Evolutionary conservation across 1,140 invertebrate species (phyloP).

Genomic region (Diabrotica undecimpunctata): DNA sequence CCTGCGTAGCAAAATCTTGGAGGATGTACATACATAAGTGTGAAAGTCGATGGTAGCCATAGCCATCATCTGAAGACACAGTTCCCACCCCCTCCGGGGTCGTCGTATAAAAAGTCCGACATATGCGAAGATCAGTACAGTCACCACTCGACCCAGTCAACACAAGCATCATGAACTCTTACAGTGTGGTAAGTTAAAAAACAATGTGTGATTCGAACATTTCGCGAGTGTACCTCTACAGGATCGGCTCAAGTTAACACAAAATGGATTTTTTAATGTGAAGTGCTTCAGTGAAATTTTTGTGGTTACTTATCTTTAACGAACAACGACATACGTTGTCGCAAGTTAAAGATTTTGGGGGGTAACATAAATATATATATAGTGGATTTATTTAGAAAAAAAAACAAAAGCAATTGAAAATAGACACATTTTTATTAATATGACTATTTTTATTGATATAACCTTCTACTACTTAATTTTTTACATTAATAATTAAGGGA

Average conservation of each 20-base stretch:
- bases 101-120: conserved; percentile 39
- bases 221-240: conserved; percentile 25
- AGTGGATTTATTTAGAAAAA: too few relatives aligned
- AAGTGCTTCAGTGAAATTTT: conserved; percentile 16
- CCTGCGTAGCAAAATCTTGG: conserved; percentile 9
- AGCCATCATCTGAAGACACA: conserved; percentile 34
- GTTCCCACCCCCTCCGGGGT: conserved; percentile 38
- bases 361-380: too few relatives aligned
- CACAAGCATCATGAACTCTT: conserved; percentile 48
- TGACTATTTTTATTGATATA: too few relatives aligned
- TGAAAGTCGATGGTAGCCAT: conserved; percentile 36
- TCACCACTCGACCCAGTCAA: conserved; percentile 45
- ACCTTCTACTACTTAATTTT: too few relatives aligned
- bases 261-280: conserved; percentile 14
- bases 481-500: too few relatives aligned
- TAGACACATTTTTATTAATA: too few relatives aligned
- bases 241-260: conserved; percentile 9
- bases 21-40: conserved; percentile 24
- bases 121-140: conserved; percentile 39
- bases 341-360: too few relatives aligned
- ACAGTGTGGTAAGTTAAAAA: conserved; percentile 44
- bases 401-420: too few relatives aligned
- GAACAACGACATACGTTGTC: not conserved
- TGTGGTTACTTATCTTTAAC: conserved; percentile 16
- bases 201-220: conserved; percentile 18